Base-by-base conservation (phyloP, 2,888 invertebrate genomes). In the Elaeidobius kamerunicus region DNA sequence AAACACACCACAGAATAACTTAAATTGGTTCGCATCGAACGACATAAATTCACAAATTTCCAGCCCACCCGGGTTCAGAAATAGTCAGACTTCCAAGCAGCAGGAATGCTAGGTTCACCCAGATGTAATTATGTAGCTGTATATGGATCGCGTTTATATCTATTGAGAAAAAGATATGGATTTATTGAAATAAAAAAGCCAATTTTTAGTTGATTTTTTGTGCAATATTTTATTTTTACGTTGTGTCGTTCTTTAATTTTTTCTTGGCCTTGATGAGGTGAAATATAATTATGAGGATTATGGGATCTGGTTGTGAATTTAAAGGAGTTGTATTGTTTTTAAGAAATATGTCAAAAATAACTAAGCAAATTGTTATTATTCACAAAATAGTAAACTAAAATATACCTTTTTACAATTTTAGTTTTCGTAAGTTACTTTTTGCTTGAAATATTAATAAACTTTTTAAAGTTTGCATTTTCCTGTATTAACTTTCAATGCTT, bases 61-160 rank as follows among this genome's bases (percentile, higher is more conserved):
- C 39, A 73, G 71, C 61, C 74, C 74, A 39, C 74, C 74, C 16
- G 74, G 74, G 35, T 74, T 74, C 65, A 66, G 74, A 63, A 68
- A 67, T 56, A 65, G 65, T 48, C 69, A 71, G 58, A 66, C 69
- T 32, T 68, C 71, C 51, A 72, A 72, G 63, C 73, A 73, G 56
- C 58, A 58, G 27, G 73, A 73, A 62, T 73, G 73, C 65, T 73
- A 67, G 61, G 52, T 43, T 35, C 4, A 14, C 12, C n/a, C 15
- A 9, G 34, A 40, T 5, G 7, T 16, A 38, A 32, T 39, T 44
- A 49, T 39, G 9, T 41, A 45, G 45, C 39, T 38, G 27, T 49
- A 38, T 50, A 51, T 46, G 55, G 51, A 55, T 55, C 54, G 30
- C 49, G 47, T 54, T 45, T 45, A 53, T 34, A 40, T 49, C 14